phyloP scores from a whole-genome alignment of 2,113 vertebrate species.

The Hypomesus transpacificus region DNA sequence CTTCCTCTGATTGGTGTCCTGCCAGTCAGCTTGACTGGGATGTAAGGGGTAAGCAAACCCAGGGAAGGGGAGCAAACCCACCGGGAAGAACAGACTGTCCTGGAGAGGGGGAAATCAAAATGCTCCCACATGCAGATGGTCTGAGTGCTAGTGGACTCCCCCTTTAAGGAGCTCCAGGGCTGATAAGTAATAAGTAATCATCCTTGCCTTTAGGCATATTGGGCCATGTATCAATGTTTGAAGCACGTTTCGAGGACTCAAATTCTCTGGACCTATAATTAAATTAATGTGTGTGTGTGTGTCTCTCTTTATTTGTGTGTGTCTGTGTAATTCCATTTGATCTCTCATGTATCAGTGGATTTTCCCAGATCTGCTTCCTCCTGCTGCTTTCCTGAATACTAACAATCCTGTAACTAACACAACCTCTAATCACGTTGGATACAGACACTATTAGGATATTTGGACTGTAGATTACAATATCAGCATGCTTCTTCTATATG shows the following conservation, averaged over 20 bases:
- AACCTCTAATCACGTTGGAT: constrained; percentile 41
- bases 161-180: constrained; percentile 61
- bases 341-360: constrained; percentile 37
- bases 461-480: constrained; percentile 38
- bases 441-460: constrained; percentile 17
- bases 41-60: not conserved
- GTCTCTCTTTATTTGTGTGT: constrained; percentile 35
- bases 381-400: constrained; percentile 31
- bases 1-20: constrained; percentile 26
- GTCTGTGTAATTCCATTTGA: constrained; percentile 46
- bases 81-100: constrained; percentile 63
- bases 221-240: constrained; percentile 60
- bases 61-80: constrained; percentile 64
- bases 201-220: constrained; percentile 64
- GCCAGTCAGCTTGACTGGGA: not conserved
- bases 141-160: constrained; percentile 52
- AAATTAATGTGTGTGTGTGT: constrained; percentile 52
- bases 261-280: constrained; percentile 62
- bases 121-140: constrained; percentile 60
- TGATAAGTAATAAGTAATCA: constrained; percentile 63
- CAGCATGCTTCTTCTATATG: constrained; percentile 37
- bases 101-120: constrained; percentile 54
- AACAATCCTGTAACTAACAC: constrained; percentile 42
- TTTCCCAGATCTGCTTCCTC: constrained; percentile 28
- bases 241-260: constrained; percentile 50